These are phyloP conservation scores for Lycorma delicatula DNA, from an alignment of 1,140 invertebrate species.

Conservation along the genomic window DNA sequence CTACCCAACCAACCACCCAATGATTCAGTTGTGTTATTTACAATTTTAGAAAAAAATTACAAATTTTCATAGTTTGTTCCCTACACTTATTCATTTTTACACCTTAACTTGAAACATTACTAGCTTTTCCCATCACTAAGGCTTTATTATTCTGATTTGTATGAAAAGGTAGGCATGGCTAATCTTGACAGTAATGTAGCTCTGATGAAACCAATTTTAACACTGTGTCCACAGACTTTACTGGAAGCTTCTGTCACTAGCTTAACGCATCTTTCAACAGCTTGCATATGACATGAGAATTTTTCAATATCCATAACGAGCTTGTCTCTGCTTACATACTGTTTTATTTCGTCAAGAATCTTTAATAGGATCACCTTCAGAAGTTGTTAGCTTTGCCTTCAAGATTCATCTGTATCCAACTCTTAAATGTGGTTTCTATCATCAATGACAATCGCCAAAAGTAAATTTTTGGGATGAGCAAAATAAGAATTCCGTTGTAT, in stretches of 20 bases:
- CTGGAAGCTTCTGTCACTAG: slow-evolving; percentile 19
- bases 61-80: neutral
- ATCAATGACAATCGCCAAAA: no score
- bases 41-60: neutral
- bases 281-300: slow-evolving; percentile 22
- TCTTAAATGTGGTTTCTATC: no score
- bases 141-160: neutral
- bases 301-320: no score
- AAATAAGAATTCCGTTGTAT: no score
- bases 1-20: neutral
- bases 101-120: neutral
- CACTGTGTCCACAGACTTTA: slow-evolving; percentile 17
- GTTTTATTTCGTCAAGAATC: no score
- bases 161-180: slow-evolving; percentile 16
- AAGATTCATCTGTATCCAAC: no score
- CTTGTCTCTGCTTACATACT: no score
- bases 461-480: no score
- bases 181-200: slow-evolving; percentile 18
- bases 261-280: slow-evolving; percentile 21
- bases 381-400: no score
- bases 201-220: slow-evolving; percentile 16
- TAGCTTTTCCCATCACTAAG: neutral
- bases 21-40: neutral
- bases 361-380: no score
- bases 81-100: neutral